phyloP scores from a whole-genome alignment of 2,797 vertebrate species.

The Oceanodroma leucorhoa region DNA sequence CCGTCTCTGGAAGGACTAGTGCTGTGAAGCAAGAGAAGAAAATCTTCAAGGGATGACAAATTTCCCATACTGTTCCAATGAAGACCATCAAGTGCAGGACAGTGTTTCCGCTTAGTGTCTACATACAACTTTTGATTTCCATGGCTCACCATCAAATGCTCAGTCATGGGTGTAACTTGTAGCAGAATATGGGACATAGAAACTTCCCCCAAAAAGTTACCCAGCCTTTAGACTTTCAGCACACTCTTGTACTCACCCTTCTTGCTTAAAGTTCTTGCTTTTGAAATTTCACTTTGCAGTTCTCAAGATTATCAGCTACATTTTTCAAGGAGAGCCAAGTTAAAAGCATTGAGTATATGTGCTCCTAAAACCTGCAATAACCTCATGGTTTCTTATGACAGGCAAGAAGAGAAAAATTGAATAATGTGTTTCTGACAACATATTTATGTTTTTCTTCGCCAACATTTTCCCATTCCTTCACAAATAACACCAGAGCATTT shows the following conservation, averaged over 20 bases:
- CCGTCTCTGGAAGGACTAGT: neutral
- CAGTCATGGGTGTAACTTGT: neutral
- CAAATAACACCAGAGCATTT: neutral
- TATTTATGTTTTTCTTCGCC: neutral
- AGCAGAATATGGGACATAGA: neutral
- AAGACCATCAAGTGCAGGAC: neutral
- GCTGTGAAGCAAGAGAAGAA: neutral
- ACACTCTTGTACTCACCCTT: neutral
- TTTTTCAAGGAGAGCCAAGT: neutral
- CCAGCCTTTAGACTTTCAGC: neutral
- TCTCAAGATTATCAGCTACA: neutral
- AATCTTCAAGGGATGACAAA: neutral
- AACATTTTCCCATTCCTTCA: neutral
- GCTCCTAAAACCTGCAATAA: neutral
- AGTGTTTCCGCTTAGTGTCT: neutral
- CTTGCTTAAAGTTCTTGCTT: neutral
- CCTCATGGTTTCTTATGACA: neutral
- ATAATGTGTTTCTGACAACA: neutral
- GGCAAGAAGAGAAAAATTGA: neutral
- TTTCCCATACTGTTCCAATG: neutral
- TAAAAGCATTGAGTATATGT: neutral
- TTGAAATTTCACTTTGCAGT: neutral
- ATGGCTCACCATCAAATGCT: neutral
- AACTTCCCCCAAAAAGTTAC: rapidly evolving
- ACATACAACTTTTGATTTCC: neutral